Base-by-base conservation (phyloP, 2,888 invertebrate genomes). In the Diarsia rubi region DNA sequence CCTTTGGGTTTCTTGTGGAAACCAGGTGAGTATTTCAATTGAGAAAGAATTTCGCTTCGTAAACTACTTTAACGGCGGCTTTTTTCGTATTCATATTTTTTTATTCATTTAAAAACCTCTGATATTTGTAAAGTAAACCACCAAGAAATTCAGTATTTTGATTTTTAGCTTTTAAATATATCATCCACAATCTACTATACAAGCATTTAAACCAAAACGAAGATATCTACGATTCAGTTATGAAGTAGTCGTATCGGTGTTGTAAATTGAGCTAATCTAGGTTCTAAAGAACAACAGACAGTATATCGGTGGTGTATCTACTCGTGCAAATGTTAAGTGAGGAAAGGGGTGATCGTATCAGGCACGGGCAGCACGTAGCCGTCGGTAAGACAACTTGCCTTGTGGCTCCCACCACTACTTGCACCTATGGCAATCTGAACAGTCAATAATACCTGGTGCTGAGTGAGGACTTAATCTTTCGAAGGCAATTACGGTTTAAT, bases 271-370 rank as follows among this genome's bases (percentile, higher is more conserved):
- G 60, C 49, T 84, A 73, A 81, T 81, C 85, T 75, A 77, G 69
- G 52, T 84, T 70, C 69, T 84, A 64, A 84, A 72, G 73, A 77
- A 81, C 85, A 70, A 70, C 72, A 84, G 67, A 69, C 62, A 69
- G 60, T 73, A 42, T 81, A 84, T 82, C 82, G 66, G 67, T 76
- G 73, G 57, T 82, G 63, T 84, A 84, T 84, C 77, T 81, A 82
- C 59, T 73, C 47, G 71, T 71, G 77, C 67, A 63, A 82, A 76
- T 80, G 81, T 79, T 79, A 83, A 83, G 69, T 72, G 69, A 69
- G 82, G 76, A 75, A 84, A 84, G 82, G 82, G 85, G 82, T 77
- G 85, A 82, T 82, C 77, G 82, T 82, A 82, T 82, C 82, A 84
- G 82, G 82, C 44, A 82, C 82, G 82, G 82, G 69, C 52, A 69